phyloP scores from a whole-genome alignment of 2,888 invertebrate genomes.

The Andrena chrysosceles region DNA sequence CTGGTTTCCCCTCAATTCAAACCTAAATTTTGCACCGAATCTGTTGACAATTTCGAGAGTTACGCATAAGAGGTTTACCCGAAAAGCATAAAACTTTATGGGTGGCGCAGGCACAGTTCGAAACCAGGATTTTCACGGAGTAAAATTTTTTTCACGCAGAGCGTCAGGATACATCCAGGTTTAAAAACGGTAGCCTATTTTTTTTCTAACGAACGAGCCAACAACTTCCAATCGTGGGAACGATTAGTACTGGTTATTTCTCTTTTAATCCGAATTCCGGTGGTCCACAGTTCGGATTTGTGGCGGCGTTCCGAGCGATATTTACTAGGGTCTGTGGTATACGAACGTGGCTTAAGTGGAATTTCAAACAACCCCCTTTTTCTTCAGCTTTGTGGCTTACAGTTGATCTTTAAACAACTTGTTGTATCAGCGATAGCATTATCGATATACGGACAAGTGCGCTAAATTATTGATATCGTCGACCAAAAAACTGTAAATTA shows the following conservation, averaged over 20 bases:
- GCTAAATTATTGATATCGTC: too few relatives aligned
- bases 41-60: not conserved
- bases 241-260: constrained; percentile 81
- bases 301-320: not conserved
- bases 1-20: not conserved
- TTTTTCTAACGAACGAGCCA: constrained; percentile 76
- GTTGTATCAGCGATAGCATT: constrained; percentile 74
- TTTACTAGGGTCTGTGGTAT: constrained; percentile 21
- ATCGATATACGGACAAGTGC: not conserved
- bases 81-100: constrained; percentile 32
- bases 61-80: not conserved
- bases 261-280: constrained; percentile 77
- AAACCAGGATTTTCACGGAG: constrained; percentile 7
- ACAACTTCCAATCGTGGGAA: constrained; percentile 80
- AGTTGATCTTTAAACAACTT: too few relatives aligned
- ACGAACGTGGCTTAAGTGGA: constrained; percentile 34
- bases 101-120: constrained; percentile 3
- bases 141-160: constrained; percentile 34
- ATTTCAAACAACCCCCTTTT: constrained; percentile 18
- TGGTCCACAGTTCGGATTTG: constrained; percentile 29
- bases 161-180: constrained; percentile 35
- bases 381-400: not conserved
- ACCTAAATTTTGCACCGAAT: not conserved
- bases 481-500: not conserved
- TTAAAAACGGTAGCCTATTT: constrained; percentile 22